phyloP scores from a whole-genome alignment of 2,888 invertebrate species.

The Rhimphoctona megacephalus region DNA sequence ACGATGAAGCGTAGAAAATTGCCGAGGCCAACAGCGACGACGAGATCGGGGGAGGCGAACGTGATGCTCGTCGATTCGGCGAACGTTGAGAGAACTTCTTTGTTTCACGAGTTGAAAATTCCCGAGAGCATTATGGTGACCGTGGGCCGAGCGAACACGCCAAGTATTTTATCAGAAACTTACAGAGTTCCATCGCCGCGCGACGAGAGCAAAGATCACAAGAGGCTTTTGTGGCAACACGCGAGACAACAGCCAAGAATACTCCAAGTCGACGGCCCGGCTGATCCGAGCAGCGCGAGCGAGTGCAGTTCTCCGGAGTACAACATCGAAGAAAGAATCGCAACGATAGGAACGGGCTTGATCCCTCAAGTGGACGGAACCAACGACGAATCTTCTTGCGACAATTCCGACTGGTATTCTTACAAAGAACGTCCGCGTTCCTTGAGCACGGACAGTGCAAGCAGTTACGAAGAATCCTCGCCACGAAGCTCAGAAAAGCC shows the following conservation, averaged over 20 bases:
- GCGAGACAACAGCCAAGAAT: slow-evolving; percentile 85
- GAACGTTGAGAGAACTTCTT: slow-evolving; percentile 76
- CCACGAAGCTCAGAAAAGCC: not conserved
- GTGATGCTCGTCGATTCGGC: slow-evolving; percentile 78
- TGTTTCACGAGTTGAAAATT: slow-evolving; percentile 83
- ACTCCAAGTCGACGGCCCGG: slow-evolving; percentile 87
- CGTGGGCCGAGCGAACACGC: slow-evolving; percentile 79
- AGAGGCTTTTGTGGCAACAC: slow-evolving; percentile 82
- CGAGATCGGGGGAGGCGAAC: slow-evolving; percentile 78
- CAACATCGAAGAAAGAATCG: slow-evolving; percentile 78
- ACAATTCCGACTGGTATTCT: slow-evolving; percentile 68
- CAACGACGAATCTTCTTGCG: slow-evolving; percentile 70
- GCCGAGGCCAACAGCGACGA: slow-evolving; percentile 77
- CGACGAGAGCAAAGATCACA: slow-evolving; percentile 83
- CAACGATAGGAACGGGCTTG: slow-evolving; percentile 49
- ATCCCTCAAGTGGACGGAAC: slow-evolving; percentile 75
- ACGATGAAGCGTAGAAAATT: slow-evolving; percentile 90
- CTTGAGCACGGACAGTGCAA: slow-evolving; percentile 38
- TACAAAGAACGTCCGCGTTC: slow-evolving; percentile 60
- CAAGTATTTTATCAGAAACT: slow-evolving; percentile 79
- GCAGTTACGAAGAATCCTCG: slow-evolving; percentile 46
- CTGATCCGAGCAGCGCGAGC: slow-evolving; percentile 85
- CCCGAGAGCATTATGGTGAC: slow-evolving; percentile 85
- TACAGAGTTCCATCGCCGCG: slow-evolving; percentile 74
- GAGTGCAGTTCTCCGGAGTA: slow-evolving; percentile 85